Base-by-base conservation (phyloP, 1,140 invertebrate genomes). In the Drosophila ironensis region DNA sequence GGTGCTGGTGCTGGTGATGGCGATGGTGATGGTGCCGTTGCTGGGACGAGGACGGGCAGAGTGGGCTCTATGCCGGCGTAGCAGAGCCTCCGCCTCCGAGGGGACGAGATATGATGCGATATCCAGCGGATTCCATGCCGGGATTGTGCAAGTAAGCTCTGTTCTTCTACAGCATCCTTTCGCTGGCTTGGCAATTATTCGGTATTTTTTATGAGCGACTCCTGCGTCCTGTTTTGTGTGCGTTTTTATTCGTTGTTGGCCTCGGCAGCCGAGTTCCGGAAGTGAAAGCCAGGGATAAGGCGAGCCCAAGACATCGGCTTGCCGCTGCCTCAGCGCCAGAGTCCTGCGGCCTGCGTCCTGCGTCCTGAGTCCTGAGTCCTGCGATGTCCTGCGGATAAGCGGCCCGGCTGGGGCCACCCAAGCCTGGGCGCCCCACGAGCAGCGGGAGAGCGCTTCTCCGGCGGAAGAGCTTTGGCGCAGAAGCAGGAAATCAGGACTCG, bases 261-360 rank as follows among this genome's bases (percentile, higher is more conserved):
- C 41, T 20, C 27, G 45, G 42, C 60, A 44, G 68, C 50, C n/a
- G 51, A 72, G 66, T 76, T 56, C 25, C 68, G 77, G 57, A 82
- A 82, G 61, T 75, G 51, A 76, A 47, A 54, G 56, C 45, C 61
- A 24, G 54, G 33, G 48, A 51, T 68, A 69, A 80, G 66, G 44
- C 44, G 27, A 45, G 44, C 20, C 51, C 25, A 69, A 68, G 44
- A 59, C 44, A 42, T 47, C 54, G 51, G 41, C 24, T 17, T 41
- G 37, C 25, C n/a, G n/a, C 11, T 22, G 20, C 20, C 20, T 22
- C 2, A 2, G 2, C 5, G 20, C 20, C 20, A 22, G 20, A 2
- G 14, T 37, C 9, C n/a, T 11, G n/a, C n/a, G 8, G 8, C n/a
- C 28, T 35, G 30, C n/a, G 3, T 35, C 2, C 20, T 5, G n/a